Evolutionary conservation across 2,797 vertebrate species (phyloP).

Genomic region (Pangasius macronema): DNA sequence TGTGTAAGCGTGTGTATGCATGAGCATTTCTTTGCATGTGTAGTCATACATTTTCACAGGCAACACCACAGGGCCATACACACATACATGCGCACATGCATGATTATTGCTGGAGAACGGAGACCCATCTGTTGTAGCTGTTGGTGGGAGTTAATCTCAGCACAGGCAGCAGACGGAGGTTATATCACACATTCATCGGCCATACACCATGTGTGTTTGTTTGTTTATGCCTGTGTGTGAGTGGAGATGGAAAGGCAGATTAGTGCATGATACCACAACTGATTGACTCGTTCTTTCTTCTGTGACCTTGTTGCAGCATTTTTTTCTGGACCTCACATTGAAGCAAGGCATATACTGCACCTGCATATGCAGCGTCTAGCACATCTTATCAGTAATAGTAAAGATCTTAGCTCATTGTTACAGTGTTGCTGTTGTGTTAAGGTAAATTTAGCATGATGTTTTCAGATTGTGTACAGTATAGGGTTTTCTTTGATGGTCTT

Average conservation of each 20-base stretch:
- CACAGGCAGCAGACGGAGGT: constrained; percentile 66
- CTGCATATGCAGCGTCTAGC: not conserved
- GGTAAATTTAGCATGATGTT: not conserved
- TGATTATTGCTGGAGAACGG: constrained; percentile 65
- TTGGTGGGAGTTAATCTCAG: constrained; percentile 74
- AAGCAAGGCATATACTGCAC: not conserved
- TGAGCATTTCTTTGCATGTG: constrained; percentile 16
- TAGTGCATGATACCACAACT: constrained; percentile 2
- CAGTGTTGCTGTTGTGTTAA: not conserved
- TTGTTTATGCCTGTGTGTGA: not conserved
- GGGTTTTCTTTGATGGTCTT: not conserved
- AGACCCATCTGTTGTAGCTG: constrained; percentile 78
- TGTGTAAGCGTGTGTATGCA: not conserved
- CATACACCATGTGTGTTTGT: constrained; percentile 41
- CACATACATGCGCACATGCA: constrained; percentile 56
- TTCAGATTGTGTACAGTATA: not conserved
- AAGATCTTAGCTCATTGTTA: not conserved
- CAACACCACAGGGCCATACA: constrained; percentile 9
- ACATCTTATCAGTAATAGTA: not conserved
- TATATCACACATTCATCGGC: constrained; percentile 53
- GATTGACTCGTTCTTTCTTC: not conserved
- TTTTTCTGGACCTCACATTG: constrained; percentile 17
- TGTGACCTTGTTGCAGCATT: constrained; percentile 44
- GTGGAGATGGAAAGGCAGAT: constrained; percentile 11
- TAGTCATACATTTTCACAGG: not conserved